phyloP scores from a whole-genome alignment of 2,888 invertebrate genomes.

The Clusia tigrina region DNA sequence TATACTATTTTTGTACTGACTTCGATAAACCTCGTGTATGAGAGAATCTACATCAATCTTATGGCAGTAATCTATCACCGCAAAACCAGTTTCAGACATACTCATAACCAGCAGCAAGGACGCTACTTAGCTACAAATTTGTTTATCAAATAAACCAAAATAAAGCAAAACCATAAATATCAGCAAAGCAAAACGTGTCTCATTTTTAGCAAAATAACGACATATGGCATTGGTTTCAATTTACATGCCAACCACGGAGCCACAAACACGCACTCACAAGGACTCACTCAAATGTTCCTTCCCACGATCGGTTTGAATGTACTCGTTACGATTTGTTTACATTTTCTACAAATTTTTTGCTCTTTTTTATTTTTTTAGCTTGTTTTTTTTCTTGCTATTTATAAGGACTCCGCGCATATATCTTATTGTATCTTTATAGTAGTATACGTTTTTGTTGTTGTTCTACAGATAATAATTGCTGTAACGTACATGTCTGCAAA shows the following conservation, averaged over 20 bases:
- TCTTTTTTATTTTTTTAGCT: background rate
- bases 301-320: constrained; percentile 12
- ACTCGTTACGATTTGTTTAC: constrained; percentile 22
- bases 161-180: constrained; percentile 17
- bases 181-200: background rate
- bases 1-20: too few species aligned
- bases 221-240: constrained; percentile 40
- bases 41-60: too few species aligned
- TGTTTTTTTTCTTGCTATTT: constrained; percentile 14
- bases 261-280: constrained; percentile 9
- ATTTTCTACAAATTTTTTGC: background rate
- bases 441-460: constrained; percentile 10
- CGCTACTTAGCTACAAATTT: constrained; percentile 9
- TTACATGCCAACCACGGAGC: constrained; percentile 30
- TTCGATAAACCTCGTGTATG: too few species aligned
- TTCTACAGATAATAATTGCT: constrained; percentile 12
- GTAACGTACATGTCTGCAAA: constrained; percentile 14
- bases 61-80: too few species aligned
- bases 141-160: constrained; percentile 16
- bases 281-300: background rate
- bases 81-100: too few species aligned
- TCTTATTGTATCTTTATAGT: constrained; percentile 13
- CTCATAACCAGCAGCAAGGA: too few species aligned
- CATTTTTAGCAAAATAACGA: constrained; percentile 27
- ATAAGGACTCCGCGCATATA: too few species aligned